These are phyloP conservation scores for Entelurus aequoreus DNA, from an alignment of 2,113 vertebrate species.

Conservation along the genomic window DNA sequence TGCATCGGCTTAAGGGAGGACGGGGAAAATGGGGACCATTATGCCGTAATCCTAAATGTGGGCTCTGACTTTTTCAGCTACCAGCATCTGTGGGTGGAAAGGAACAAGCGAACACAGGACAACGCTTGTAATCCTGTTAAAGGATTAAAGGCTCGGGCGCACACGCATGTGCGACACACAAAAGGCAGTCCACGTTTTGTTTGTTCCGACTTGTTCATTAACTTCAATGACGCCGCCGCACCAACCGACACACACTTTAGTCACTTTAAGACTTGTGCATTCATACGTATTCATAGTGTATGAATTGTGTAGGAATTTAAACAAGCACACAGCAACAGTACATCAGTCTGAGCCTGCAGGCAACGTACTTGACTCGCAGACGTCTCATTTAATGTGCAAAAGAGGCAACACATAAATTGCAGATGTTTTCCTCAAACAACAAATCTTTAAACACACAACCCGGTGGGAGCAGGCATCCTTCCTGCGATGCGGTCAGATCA, in stretches of 20 bases:
- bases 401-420: not conserved
- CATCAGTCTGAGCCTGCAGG: constrained; percentile 8
- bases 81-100: constrained; percentile 43
- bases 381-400: constrained; percentile 15
- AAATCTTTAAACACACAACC: constrained; percentile 1
- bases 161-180: constrained; percentile 21
- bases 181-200: constrained; percentile 28
- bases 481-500: not conserved
- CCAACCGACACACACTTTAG: constrained; percentile 22
- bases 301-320: constrained; percentile 16
- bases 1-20: constrained; percentile 1
- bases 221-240: constrained; percentile 9
- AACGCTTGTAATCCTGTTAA: constrained; percentile 67
- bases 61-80: constrained; percentile 50
- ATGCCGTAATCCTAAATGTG: constrained; percentile 47
- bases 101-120: constrained; percentile 62
- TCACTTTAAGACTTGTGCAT: constrained; percentile 15
- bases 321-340: not conserved
- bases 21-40: constrained; percentile 30
- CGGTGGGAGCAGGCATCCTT: not conserved
- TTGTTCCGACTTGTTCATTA: constrained; percentile 47
- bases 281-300: not conserved
- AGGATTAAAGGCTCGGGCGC: constrained; percentile 52
- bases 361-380: constrained; percentile 8
- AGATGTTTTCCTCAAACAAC: not conserved